These are phyloP conservation scores for Drosophila pegasa DNA, from an alignment of 2,888 invertebrate species.

Conservation along the genomic window DNA sequence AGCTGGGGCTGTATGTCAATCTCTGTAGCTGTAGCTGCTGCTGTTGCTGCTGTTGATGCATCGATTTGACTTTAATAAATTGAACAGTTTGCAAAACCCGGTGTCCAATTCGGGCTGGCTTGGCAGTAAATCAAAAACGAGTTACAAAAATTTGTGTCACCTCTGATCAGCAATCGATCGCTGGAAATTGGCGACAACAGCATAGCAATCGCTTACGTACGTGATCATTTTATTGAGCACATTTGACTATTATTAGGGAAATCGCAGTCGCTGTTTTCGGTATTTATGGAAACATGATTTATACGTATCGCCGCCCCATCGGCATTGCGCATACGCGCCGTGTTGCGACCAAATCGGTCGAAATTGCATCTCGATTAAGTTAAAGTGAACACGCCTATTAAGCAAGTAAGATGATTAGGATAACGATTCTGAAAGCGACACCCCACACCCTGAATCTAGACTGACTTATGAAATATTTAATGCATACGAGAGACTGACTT, in stretches of 20 bases:
- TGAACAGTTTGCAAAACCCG: slow-evolving; percentile 39
- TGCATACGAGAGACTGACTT: background rate
- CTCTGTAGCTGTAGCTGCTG: slow-evolving; percentile 3
- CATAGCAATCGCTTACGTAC: slow-evolving; percentile 65
- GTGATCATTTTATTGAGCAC: slow-evolving; percentile 78
- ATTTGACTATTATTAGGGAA: slow-evolving; percentile 84
- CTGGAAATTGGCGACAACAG: slow-evolving; percentile 54
- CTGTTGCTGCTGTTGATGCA: slow-evolving; percentile 9
- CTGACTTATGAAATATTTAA: background rate
- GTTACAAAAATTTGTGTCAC: slow-evolving; percentile 80
- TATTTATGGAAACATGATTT: slow-evolving; percentile 82
- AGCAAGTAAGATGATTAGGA: background rate
- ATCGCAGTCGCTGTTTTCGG: slow-evolving; percentile 62
- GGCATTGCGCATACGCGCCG: slow-evolving; percentile 67
- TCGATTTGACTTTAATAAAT: slow-evolving; percentile 75
- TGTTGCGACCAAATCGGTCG: slow-evolving; percentile 63
- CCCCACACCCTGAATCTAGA: too few species aligned
- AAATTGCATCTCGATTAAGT: slow-evolving; percentile 49
- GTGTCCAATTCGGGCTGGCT: slow-evolving; percentile 44
- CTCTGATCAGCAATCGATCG: slow-evolving; percentile 52
- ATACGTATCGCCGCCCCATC: slow-evolving; percentile 60
- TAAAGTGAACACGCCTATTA: background rate
- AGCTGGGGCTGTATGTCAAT: slow-evolving; percentile 12
- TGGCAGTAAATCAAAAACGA: slow-evolving; percentile 80
- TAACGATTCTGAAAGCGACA: background rate